Conservation (phyloP, 1,140 invertebrate species). For the Oncopeltus fasciatus region DNA sequence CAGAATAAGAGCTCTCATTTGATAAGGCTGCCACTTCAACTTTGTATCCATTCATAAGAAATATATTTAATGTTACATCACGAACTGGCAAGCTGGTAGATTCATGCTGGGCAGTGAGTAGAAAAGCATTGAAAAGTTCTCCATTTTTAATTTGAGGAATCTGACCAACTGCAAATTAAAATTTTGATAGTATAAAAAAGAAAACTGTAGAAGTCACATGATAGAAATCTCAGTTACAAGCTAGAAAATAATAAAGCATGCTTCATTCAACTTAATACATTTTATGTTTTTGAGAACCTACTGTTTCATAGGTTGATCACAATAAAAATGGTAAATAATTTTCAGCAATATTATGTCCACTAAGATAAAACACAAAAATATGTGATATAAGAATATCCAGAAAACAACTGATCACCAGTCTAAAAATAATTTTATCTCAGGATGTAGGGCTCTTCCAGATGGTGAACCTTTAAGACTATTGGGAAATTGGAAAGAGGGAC, state of each 20-base stretch:
- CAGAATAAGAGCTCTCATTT: slow-evolving; percentile 63
- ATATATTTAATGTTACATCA: slow-evolving; percentile 65
- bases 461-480: too few species aligned
- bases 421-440: too few species aligned
- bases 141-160: slow-evolving; percentile 60
- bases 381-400: slow-evolving; percentile 20
- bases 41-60: slow-evolving; percentile 70
- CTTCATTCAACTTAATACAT: not conserved
- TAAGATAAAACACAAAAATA: not conserved
- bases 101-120: slow-evolving; percentile 82
- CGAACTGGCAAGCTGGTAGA: slow-evolving; percentile 51
- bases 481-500: too few species aligned
- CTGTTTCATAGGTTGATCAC: too few species aligned
- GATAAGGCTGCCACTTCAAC: slow-evolving; percentile 66
- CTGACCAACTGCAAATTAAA: slow-evolving; percentile 59
- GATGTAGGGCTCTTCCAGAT: too few species aligned
- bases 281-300: too few species aligned
- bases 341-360: too few species aligned
- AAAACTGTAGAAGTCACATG: too few species aligned
- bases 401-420: too few species aligned
- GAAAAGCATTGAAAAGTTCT: slow-evolving; percentile 70
- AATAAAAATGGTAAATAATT: too few species aligned
- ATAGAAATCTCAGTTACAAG: too few species aligned
- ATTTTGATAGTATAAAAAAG: not conserved
- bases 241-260: too few species aligned